Percentiles rank a stretch among this genome's conserved stretches.
These are phyloP conservation scores for Andinoacara biseriatus DNA, from an alignment of 2,113 vertebrate genomes.

Conservation along the genomic window DNA sequence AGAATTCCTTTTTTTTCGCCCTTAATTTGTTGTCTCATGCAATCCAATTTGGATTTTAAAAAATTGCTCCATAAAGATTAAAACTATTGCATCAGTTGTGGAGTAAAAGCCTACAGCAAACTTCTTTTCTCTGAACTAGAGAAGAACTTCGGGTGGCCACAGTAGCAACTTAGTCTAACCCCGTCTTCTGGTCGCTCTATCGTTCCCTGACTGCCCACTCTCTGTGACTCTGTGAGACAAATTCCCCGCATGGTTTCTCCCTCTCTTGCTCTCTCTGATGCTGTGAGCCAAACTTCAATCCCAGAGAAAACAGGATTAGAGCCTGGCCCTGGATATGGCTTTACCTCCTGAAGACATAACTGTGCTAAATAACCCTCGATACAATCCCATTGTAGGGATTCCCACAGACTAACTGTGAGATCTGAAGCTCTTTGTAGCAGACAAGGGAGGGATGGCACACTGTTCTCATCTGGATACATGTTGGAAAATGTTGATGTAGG, in stretches of 20 bases:
- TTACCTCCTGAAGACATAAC: slow-evolving; percentile 56
- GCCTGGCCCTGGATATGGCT: slow-evolving; percentile 51
- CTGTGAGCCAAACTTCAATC: slow-evolving; percentile 59
- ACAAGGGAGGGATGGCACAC: background rate
- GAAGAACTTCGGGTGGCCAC: background rate
- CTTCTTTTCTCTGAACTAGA: slow-evolving; percentile 11
- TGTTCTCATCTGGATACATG: slow-evolving; percentile 35
- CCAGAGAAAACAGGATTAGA: slow-evolving; percentile 70
- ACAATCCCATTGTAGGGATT: slow-evolving; percentile 54
- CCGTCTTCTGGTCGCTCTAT: slow-evolving; percentile 35
- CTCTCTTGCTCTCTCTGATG: slow-evolving; percentile 19
- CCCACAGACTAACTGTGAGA: slow-evolving; percentile 26
- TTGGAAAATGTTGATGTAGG: slow-evolving; percentile 27
- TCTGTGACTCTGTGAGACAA: slow-evolving; percentile 45
- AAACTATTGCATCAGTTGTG: background rate
- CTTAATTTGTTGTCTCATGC: background rate
- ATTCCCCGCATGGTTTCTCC: slow-evolving; percentile 48
- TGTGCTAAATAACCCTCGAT: slow-evolving; percentile 57
- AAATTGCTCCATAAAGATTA: background rate
- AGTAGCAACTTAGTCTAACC: slow-evolving; percentile 37
- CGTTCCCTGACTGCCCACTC: slow-evolving; percentile 43
- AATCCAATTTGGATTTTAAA: background rate
- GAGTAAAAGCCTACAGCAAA: background rate
- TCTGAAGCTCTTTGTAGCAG: slow-evolving; percentile 26
- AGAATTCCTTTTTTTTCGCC: background rate